Conservation (phyloP, 2,797 vertebrate genomes). For the Micropoecilia bifurca region DNA sequence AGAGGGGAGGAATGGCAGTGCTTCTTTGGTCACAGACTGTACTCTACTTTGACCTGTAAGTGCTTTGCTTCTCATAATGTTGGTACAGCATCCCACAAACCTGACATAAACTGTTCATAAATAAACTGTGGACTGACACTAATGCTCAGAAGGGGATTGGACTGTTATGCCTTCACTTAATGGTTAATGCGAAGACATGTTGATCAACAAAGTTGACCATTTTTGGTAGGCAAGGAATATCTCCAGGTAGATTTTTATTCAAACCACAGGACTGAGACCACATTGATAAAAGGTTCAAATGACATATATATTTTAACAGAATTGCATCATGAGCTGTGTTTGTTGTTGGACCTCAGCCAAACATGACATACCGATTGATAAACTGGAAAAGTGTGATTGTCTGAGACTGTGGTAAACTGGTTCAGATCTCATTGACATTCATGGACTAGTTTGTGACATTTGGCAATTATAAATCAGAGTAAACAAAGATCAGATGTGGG, state of each 20-base stretch:
- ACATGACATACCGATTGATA: background rate
- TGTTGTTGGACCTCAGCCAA: background rate
- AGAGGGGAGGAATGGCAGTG: conserved; percentile 88
- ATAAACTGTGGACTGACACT: background rate
- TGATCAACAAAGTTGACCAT: background rate
- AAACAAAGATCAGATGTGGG: background rate
- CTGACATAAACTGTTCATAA: background rate
- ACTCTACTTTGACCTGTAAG: conserved; percentile 85
- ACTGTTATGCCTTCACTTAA: background rate
- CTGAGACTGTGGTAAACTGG: background rate
- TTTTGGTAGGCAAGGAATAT: background rate
- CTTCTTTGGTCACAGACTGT: conserved; percentile 86
- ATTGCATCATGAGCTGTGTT: background rate
- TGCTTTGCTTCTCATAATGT: conserved; percentile 10
- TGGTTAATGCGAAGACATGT: background rate
- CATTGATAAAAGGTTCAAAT: background rate
- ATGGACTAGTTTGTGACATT: background rate
- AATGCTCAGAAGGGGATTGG: background rate
- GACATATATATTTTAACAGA: background rate
- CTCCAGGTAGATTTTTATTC: background rate
- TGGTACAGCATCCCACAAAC: background rate
- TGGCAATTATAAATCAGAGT: background rate
- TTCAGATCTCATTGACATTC: background rate
- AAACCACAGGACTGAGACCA: background rate
- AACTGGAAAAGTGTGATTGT: background rate